A percentile compares a stretch with the other conserved stretches of the same genome.
These are phyloP conservation scores for Xenops minutus DNA, from an alignment of 2,797 vertebrate species.

Conservation along the genomic window DNA sequence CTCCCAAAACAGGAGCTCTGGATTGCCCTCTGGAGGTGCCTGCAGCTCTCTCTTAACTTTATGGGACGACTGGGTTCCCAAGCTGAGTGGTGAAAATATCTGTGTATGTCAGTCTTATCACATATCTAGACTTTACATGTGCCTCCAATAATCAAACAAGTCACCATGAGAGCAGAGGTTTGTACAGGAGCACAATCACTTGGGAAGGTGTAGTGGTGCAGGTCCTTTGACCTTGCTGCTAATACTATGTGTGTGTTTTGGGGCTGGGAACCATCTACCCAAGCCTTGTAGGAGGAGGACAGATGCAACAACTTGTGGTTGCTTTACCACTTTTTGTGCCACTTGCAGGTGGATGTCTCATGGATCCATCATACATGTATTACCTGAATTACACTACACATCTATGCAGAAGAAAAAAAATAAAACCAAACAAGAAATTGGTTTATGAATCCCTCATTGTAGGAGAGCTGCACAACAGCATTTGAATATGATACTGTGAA, in stretches of 20 bases:
- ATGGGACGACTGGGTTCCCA: neutral
- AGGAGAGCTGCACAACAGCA: neutral
- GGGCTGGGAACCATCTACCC: neutral
- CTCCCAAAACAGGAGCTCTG: neutral
- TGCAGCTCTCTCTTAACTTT: neutral
- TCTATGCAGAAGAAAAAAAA: neutral
- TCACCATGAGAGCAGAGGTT: neutral
- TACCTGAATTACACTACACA: neutral
- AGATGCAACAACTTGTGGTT: neutral
- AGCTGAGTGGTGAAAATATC: neutral
- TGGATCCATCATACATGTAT: accelerated
- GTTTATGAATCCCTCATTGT: neutral
- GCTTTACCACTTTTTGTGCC: neutral
- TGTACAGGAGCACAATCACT: neutral
- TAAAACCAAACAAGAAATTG: neutral
- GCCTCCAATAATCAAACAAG: neutral
- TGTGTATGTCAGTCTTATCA: neutral
- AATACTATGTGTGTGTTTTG: neutral
- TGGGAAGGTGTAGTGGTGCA: neutral
- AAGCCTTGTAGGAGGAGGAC: neutral
- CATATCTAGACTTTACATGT: neutral
- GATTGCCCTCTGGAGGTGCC: conserved; percentile 27
- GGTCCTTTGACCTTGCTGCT: neutral
- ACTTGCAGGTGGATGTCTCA: neutral
- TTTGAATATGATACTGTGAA: neutral